These are phyloP conservation scores for Parus major DNA, from an alignment of 2,113 vertebrate species.

Conservation along the genomic window DNA sequence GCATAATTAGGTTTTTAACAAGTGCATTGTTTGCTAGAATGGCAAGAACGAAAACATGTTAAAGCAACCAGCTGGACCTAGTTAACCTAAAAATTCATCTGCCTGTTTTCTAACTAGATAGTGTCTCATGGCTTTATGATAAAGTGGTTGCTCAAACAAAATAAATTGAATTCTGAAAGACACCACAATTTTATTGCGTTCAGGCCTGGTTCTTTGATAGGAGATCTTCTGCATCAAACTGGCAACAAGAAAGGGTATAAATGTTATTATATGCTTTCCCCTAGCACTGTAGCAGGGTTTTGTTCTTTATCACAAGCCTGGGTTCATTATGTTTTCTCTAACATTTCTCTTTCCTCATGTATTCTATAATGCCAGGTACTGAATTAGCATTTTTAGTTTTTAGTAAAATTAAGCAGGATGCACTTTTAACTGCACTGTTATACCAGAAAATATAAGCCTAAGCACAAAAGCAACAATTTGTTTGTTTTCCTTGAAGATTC, in stretches of 20 bases:
- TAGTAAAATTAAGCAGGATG: neutral
- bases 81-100: slow-evolving; percentile 31
- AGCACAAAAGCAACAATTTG: neutral
- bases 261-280: neutral
- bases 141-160: neutral
- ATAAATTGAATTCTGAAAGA: neutral
- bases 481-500: neutral
- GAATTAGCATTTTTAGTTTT: neutral
- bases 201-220: neutral
- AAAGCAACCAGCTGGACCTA: slow-evolving; percentile 27
- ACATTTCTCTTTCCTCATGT: neutral
- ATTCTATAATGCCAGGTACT: neutral
- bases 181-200: neutral
- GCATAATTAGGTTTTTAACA: slow-evolving; percentile 72
- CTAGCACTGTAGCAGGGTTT: neutral
- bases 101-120: neutral
- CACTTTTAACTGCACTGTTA: neutral
- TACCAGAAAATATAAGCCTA: neutral
- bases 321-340: neutral
- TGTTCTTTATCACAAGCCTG: neutral
- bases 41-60: slow-evolving; percentile 46
- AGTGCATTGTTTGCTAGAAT: slow-evolving; percentile 66
- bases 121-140: neutral
- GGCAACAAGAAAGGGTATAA: neutral
- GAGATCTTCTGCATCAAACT: neutral